Percentiles rank a stretch among this genome's conserved stretches.
phyloP scores from a whole-genome alignment of 2,888 invertebrate genomes.

The Lycaena phlaeas region DNA sequence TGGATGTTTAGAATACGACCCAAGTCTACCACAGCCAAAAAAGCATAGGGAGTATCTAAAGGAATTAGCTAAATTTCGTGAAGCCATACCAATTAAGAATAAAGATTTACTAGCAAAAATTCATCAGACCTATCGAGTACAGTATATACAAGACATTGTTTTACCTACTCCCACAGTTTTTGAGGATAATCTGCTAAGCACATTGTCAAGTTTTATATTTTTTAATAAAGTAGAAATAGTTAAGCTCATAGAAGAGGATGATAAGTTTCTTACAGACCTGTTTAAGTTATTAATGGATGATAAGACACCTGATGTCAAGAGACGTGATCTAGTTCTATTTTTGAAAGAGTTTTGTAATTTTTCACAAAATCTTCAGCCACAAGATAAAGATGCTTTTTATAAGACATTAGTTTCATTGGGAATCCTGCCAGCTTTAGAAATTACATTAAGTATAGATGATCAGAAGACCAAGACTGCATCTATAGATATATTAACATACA shows the following conservation, averaged over 20 bases:
- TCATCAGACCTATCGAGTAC: conserved; percentile 99
- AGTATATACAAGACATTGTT: conserved; percentile 99
- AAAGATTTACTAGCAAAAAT: conserved; percentile 96
- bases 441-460: conserved; percentile 93
- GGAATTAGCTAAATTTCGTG: conserved; percentile 92
- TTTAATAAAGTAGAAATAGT: conserved; percentile 99
- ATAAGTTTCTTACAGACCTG: conserved; percentile 94
- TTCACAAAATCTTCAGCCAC: conserved; percentile 97
- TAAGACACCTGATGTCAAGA: conserved; percentile 85
- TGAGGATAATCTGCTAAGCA: conserved; percentile 98
- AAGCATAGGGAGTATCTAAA: conserved; percentile 96
- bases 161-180: conserved; percentile 98
- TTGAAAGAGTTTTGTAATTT: conserved; percentile 99
- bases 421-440: conserved; percentile 90
- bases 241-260: conserved; percentile 97
- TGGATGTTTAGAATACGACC: conserved; percentile 98
- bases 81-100: conserved; percentile 96
- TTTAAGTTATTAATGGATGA: conserved; percentile 94
- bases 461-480: conserved; percentile 95
- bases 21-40: conserved; percentile 86
- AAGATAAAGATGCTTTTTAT: conserved; percentile 97
- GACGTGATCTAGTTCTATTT: conserved; percentile 96
- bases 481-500: conserved; percentile 97
- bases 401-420: conserved; percentile 93
- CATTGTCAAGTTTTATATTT: conserved; percentile 98